A percentile compares a stretch with the other conserved stretches of the same genome.
Conservation (phyloP, 2,888 invertebrate species). For the Ochlodes sylvanus region DNA sequence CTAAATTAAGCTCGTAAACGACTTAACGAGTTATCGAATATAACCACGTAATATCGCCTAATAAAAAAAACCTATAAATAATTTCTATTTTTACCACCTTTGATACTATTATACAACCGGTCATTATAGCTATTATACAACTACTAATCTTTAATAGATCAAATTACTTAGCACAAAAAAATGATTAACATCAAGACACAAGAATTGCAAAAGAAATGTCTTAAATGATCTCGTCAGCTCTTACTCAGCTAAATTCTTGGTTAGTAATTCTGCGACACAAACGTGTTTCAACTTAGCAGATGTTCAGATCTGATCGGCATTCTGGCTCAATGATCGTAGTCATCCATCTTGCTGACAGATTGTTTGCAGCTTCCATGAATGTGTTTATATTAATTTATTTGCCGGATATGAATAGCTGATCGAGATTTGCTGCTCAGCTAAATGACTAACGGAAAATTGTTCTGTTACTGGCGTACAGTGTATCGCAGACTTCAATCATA, state of each 20-base stretch:
- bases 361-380: slow-evolving; percentile 28
- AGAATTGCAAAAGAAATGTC: not conserved
- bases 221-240: not conserved
- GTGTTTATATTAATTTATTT: slow-evolving; percentile 28
- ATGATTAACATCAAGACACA: not conserved
- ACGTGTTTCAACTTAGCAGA: slow-evolving; percentile 17
- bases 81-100: no score
- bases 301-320: slow-evolving; percentile 31
- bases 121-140: not conserved
- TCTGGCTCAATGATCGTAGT: slow-evolving; percentile 22
- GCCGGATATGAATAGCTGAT: slow-evolving; percentile 22
- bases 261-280: not conserved
- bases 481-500: not conserved
- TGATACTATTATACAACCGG: no score
- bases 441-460: slow-evolving; percentile 20
- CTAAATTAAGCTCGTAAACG: slow-evolving; percentile 20
- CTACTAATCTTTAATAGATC: not conserved
- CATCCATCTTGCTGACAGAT: slow-evolving; percentile 32
- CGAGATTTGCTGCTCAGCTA: slow-evolving; percentile 13
- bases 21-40: not conserved
- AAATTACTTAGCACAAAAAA: not conserved
- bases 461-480: not conserved
- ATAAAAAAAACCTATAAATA: no score
- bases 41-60: not conserved
- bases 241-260: not conserved